Evolutionary conservation across 2,113 vertebrate species (phyloP), one percentile per base, ranked within the genome.

Genomic region (Martes martes): DNA sequence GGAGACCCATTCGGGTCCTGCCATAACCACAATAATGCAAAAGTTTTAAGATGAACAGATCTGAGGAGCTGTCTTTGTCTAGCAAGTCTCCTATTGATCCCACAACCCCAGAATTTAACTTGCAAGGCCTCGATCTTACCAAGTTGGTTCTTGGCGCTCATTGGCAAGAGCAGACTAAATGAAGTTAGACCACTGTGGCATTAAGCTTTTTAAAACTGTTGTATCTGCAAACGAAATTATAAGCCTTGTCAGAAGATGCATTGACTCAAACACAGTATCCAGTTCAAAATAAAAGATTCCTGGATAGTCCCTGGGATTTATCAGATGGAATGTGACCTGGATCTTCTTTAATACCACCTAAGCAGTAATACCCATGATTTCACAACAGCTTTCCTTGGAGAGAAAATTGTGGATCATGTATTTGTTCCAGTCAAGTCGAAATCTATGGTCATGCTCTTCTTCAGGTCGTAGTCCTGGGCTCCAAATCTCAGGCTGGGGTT

Each of bases 271-370:
- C 45, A 97, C 6, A 87, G 71, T 71, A 96, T 47, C 55, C 47
- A 94, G 63, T 65, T 97, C 4, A 52, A 92, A 90, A 50, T 33
- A 33, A 71, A 67, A 80, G 36, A 59, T 55, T 96, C 39, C 93
- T 92, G 47, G 67, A 69, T 57, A 76, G 74, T 95, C 80, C 95
- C 92, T 97, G 92, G 94, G 92, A 96, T 96, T 95, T 67, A 89
- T 47, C 89, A 90, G 84, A 83, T 42, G 76, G 83, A 94, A 92
- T 88, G 6, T 73, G 83, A 89, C 45, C 28, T 94, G 45, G 83
- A 90, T 81, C 24, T 76, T 93, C 87, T 63, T 93, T 89, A 83
- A 95, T 80, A 67, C 36, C 83, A 96, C 76, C 61, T 55, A 86
- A 74, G n/a, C 59, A 90, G 50, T 90, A 92, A 95, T 7, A 80